Evolutionary conservation across 2,888 invertebrate genomes (phyloP), one percentile per base, ranked within the genome.

Genomic region (Smittia aterrima): DNA sequence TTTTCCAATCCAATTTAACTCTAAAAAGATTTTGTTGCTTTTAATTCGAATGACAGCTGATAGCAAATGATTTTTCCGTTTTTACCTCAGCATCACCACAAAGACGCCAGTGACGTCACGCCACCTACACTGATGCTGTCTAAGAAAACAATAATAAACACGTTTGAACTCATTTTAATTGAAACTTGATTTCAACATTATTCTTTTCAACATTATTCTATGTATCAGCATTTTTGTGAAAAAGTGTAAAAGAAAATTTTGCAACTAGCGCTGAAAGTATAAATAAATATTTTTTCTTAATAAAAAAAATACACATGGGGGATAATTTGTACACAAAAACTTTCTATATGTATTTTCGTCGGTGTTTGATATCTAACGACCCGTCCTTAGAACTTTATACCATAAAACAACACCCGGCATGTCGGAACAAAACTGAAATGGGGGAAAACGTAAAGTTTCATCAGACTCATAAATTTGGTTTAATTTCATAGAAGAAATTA

Each of bases 401-500:
- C 16, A 47, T 47, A 47, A 47, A 47, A 47, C 47, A 6, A 47
- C 47, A 16, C 47, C 9, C 4, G 4, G 38, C 6, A 38, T 38
- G 38, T 9, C 38, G 9, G n/a, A n/a, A n/a, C n/a, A n/a, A n/a
- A n/a, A n/a, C n/a, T n/a, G n/a, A n/a, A n/a, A n/a, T 47, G 47
- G 16, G 16, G 47, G 16, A 11, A 47, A 27, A 64, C 64, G 66
- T n/a, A 66, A 66, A 66, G 40, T 41, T 67, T 67, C 41, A 41
- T 67, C 13, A 27, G 27, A 25, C 41, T 32, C 25, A 70, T 70
- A 70, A 70, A 70, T 70, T 54, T 54, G 70, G 53, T 70, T 70
- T 70, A 70, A 70, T 70, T 70, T 70, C 70, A 7, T 70, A 53
- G 18, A 70, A 70, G 70, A 54, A 70, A 54, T 27, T 16, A 70